These are phyloP conservation scores for Prorops nasuta DNA, from an alignment of 1,140 invertebrate genomes.

Conservation along the genomic window DNA sequence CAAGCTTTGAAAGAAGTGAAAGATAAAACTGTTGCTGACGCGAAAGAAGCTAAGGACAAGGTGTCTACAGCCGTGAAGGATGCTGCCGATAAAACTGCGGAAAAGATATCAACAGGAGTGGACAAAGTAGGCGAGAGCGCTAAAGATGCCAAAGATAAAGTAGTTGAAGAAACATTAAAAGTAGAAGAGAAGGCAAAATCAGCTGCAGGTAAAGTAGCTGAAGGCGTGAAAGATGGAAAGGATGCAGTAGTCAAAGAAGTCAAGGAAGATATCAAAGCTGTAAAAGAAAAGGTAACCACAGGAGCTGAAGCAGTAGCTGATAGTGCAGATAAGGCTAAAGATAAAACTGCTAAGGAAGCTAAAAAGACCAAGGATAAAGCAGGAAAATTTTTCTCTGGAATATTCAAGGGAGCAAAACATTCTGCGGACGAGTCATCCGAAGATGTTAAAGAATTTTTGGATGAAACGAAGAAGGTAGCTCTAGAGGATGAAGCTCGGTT, in stretches of 20 bases:
- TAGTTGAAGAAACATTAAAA: constrained; percentile 9
- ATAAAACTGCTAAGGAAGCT: constrained; percentile 2
- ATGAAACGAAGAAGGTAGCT: constrained; percentile 2
- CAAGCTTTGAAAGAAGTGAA: constrained; percentile 3
- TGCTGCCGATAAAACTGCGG: constrained; percentile 4
- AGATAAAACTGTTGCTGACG: constrained; percentile 8
- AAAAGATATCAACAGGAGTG: constrained; percentile 5
- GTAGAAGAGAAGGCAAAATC: background rate
- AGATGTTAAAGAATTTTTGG: constrained; percentile 31
- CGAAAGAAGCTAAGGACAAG: constrained; percentile 12
- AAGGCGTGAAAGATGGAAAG: constrained; percentile 9
- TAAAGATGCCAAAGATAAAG: constrained; percentile 13
- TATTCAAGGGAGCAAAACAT: constrained; percentile 36
- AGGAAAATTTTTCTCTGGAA: constrained; percentile 26
- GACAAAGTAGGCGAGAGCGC: constrained; percentile 11
- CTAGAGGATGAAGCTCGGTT: constrained; percentile 10
- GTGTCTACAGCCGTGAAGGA: background rate
- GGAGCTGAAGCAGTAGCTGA: constrained; percentile 7
- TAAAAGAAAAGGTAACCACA: constrained; percentile 15
- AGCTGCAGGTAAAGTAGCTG: constrained; percentile 9
- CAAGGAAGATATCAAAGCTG: constrained; percentile 14
- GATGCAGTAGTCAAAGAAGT: constrained; percentile 15
- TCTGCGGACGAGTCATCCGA: constrained; percentile 24
- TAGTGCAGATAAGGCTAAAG: background rate
- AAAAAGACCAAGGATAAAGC: constrained; percentile 31